A percentile compares a stretch with the other conserved stretches of the same genome.
Conservation (phyloP, 2,888 invertebrate species). For the Sycophila texana region DNA sequence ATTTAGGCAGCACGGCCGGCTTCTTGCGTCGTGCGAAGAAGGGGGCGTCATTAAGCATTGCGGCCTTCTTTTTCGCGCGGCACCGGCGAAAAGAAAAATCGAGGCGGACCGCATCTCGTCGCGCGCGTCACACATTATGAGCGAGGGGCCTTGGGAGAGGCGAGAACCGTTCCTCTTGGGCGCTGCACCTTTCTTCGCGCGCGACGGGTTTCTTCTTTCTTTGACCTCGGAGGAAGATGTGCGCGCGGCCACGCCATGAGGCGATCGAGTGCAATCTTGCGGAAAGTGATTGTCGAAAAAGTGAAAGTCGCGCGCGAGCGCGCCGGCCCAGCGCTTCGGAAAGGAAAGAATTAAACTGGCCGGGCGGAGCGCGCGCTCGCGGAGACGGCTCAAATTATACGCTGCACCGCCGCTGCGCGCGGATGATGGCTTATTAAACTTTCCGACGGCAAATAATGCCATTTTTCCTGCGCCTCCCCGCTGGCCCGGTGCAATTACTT, state of each 20-base stretch:
- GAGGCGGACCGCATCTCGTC: slow-evolving; percentile 3
- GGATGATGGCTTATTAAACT: slow-evolving; percentile 52
- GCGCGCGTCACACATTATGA: background rate
- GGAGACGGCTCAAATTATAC: slow-evolving; percentile 44
- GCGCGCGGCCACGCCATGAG: slow-evolving; percentile 5
- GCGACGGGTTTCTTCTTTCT: slow-evolving; percentile 41
- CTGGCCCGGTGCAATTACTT: slow-evolving; percentile 54
- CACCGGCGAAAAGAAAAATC: slow-evolving; percentile 16
- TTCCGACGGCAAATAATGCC: slow-evolving; percentile 54
- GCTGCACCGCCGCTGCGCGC: slow-evolving; percentile 14
- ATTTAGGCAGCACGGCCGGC: slow-evolving; percentile 36
- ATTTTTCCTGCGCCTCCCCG: slow-evolving; percentile 50
- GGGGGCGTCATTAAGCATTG: slow-evolving; percentile 19
- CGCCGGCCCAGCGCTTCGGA: background rate
- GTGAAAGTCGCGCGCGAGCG: slow-evolving; percentile 47
- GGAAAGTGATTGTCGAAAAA: slow-evolving; percentile 58
- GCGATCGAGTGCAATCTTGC: slow-evolving; percentile 54
- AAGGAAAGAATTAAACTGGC: slow-evolving; percentile 41
- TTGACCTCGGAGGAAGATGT: slow-evolving; percentile 49
- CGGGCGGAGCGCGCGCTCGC: slow-evolving; percentile 9
- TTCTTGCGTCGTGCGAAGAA: slow-evolving; percentile 31
- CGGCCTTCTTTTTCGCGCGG: slow-evolving; percentile 35
- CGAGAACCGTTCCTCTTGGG: slow-evolving; percentile 22
- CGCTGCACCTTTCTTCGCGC: slow-evolving; percentile 13
- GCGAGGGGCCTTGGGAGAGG: slow-evolving; percentile 35